Evolutionary conservation across 2,113 vertebrate genomes (phyloP), one percentile per base, ranked within the genome.

Genomic region (Dunckerocampus dactyliophorus): DNA sequence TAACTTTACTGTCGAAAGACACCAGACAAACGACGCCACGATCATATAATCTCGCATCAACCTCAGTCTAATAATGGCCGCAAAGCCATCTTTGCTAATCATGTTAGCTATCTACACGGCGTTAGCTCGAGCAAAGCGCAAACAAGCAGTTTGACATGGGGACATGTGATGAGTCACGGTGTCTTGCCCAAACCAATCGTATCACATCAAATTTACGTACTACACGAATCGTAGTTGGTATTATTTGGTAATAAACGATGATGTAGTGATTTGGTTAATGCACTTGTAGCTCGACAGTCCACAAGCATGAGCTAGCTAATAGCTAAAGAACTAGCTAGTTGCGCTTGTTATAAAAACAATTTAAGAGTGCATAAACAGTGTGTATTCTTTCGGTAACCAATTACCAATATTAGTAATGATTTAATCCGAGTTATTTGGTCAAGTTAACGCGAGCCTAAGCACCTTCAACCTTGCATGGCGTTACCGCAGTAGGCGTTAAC

Each of bases 301-400:
- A 62, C 56, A 37, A 67, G 62, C 69, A 28, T n/a, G 42, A 16
- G 14, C 7, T 57, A n/a, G 65, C 72, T 64, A 70, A 50, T 20
- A 39, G 11, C 42, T 5, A 34, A 8, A 5, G 2, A 68, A 45
- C 37, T 1, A 51, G 60, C 34, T 22, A 1, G 1, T 20, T n/a
- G 7, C 7, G 7, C 7, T 0, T 13, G 2, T 3, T 43, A 13
- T 14, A 43, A 43, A 13, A 39, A 2, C 10, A n/a, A 54, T 43
- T 55, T 8, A 31, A 1, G 19, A 47, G 17, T 16, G 49, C 66
- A 65, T 53, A 21, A 19, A 55, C 17, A 34, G 16, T n/a, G 17
- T 8, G 7, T 3, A 8, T 14, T 42, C 14, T 20, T 14, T 11
- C 4, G 1, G 3, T 45, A 8, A 21, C 3, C 14, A 17, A 20